phyloP scores from a whole-genome alignment of 2,797 vertebrate species.

The Numenius phaeopus region DNA sequence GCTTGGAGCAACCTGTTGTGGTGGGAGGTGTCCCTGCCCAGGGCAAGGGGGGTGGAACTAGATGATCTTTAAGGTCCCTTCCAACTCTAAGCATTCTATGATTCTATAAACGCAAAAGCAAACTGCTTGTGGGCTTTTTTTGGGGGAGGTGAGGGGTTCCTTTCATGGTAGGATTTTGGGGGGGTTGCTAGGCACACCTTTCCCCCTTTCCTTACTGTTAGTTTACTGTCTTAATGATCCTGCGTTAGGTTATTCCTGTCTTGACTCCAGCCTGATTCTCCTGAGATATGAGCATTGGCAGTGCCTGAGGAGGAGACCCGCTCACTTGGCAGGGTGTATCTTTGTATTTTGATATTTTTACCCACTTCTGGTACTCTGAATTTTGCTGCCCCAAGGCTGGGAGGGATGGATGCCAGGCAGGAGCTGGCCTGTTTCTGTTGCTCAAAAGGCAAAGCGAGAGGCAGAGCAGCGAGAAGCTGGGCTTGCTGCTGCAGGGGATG shows the following conservation, averaged over 20 bases:
- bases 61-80: no score
- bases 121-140: neutral
- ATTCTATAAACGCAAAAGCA: neutral
- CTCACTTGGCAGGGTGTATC: neutral
- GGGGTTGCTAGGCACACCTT: neutral
- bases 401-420: neutral
- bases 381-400: neutral
- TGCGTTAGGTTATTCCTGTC: neutral
- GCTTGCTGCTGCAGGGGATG: neutral
- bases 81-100: no score
- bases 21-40: no score
- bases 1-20: no score
- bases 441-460: neutral
- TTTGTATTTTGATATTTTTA: neutral
- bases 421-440: neutral
- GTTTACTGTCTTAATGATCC: neutral
- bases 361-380: neutral
- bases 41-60: no score
- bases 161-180: neutral
- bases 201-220: neutral
- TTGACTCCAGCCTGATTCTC: neutral
- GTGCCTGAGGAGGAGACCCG: neutral
- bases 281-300: fast-evolving
- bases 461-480: neutral
- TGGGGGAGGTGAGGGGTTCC: neutral